phyloP scores from a whole-genome alignment of 2,888 invertebrate species.

The Uloborus plumipes region DNA sequence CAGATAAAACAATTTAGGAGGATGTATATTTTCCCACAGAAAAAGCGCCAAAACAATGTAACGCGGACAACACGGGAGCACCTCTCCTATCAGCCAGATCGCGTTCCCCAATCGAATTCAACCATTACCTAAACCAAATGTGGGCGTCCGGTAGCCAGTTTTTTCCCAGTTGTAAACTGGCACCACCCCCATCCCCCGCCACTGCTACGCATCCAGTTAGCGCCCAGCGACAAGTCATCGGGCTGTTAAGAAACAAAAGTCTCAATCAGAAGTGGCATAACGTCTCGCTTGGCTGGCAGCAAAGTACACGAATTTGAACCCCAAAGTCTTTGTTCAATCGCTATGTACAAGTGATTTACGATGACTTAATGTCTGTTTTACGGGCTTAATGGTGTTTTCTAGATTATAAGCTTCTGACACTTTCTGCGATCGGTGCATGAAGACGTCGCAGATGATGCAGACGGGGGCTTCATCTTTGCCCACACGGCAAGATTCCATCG shows the following conservation, averaged over 20 bases:
- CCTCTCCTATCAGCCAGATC: too few relatives aligned
- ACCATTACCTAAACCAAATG: conserved; percentile 5
- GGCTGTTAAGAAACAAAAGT: conserved; percentile 44
- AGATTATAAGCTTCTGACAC: conserved; percentile 45
- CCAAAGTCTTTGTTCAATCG: conserved; percentile 55
- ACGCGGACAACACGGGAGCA: too few relatives aligned
- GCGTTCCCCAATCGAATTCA: too few relatives aligned
- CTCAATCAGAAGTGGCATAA: conserved; percentile 37
- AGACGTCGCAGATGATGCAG: neutral
- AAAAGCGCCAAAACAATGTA: too few relatives aligned
- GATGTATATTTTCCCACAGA: too few relatives aligned
- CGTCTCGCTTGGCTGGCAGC: conserved; percentile 33
- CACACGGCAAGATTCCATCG: neutral
- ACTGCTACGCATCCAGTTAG: conserved; percentile 18
- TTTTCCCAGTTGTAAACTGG: conserved; percentile 23
- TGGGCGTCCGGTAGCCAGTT: conserved; percentile 39
- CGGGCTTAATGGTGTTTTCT: conserved; percentile 42
- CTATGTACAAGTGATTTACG: conserved; percentile 44
- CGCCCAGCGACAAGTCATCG: conserved; percentile 18
- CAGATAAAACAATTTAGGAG: too few relatives aligned
- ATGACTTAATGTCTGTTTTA: conserved; percentile 58
- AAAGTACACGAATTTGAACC: conserved; percentile 32
- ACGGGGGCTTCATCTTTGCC: conserved; percentile 4
- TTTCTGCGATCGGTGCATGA: too few relatives aligned
- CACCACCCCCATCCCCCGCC: conserved; percentile 7